Conservation (phyloP, 2,113 vertebrate species). For the Grammomys surdaster region DNA sequence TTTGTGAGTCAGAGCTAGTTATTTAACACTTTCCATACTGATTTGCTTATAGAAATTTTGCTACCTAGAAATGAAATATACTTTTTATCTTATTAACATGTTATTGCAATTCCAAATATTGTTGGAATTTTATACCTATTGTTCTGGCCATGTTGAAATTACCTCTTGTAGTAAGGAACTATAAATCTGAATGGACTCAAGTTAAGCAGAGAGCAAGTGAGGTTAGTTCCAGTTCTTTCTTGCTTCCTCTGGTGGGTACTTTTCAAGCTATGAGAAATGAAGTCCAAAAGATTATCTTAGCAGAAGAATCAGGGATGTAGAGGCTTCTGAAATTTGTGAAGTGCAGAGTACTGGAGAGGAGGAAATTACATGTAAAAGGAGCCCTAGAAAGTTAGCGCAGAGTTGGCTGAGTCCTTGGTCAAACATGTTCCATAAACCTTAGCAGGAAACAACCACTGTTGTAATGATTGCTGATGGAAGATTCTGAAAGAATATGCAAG, state of each 20-base stretch:
- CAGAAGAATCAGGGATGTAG: neutral
- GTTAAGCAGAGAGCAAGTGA: neutral
- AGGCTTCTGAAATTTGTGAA: neutral
- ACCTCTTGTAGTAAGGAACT: neutral
- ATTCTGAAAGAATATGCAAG: neutral
- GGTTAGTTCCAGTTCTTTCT: neutral
- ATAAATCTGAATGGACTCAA: neutral
- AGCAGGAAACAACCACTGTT: neutral
- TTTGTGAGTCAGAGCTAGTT: neutral
- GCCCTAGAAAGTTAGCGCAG: neutral
- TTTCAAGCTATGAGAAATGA: neutral
- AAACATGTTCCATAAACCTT: neutral
- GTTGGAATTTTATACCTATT: neutral
- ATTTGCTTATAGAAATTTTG: conserved; percentile 28
- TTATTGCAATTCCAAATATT: conserved; percentile 41
- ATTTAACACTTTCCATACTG: conserved; percentile 52
- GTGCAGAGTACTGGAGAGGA: neutral
- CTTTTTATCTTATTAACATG: conserved; percentile 8
- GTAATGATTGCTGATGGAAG: neutral
- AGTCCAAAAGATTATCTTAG: neutral
- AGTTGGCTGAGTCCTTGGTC: neutral
- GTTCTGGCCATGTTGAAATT: neutral
- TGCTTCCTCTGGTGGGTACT: neutral
- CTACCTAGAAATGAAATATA: neutral
- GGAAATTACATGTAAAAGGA: neutral